Conservation (phyloP, 2,113 vertebrate species). For the Anguilla rostrata region DNA sequence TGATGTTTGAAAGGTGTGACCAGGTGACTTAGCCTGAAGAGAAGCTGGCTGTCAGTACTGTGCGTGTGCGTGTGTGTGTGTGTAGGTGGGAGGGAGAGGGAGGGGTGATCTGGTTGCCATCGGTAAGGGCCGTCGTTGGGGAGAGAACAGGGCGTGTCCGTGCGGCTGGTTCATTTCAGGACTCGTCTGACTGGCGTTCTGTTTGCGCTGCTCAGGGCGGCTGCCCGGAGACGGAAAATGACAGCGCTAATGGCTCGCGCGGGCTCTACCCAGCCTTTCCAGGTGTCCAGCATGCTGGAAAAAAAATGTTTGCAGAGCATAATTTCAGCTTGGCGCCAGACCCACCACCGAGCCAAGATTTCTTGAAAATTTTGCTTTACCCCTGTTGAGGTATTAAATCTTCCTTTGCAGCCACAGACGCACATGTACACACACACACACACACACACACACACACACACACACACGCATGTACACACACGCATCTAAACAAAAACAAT, state of each 20-base stretch:
- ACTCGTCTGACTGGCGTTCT: constrained; percentile 50
- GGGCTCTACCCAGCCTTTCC: not conserved
- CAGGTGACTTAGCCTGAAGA: not conserved
- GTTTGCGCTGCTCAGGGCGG: constrained; percentile 14
- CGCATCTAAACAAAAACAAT: no score
- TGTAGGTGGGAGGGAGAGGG: no score
- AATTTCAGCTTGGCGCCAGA: not conserved
- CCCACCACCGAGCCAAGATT: not conserved
- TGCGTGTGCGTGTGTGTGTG: not conserved
- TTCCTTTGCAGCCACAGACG: not conserved
- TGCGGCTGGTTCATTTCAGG: constrained; percentile 43
- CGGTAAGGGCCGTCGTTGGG: not conserved
- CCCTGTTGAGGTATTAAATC: no score
- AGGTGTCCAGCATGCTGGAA: not conserved
- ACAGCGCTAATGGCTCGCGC: not conserved
- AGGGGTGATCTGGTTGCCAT: not conserved
- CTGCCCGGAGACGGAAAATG: constrained; percentile 8
- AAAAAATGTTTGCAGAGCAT: not conserved
- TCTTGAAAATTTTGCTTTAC: not conserved
- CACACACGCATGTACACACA: not conserved
- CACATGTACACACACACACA: not conserved
- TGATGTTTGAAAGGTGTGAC: not conserved
- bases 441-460: not conserved
- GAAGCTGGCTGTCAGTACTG: not conserved
- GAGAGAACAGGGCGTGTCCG: not conserved